Percentiles rank a stretch among this genome's conserved stretches.
Evolutionary conservation across 1,140 invertebrate genomes (phyloP).

Genomic region (Saxidomus purpurata): DNA sequence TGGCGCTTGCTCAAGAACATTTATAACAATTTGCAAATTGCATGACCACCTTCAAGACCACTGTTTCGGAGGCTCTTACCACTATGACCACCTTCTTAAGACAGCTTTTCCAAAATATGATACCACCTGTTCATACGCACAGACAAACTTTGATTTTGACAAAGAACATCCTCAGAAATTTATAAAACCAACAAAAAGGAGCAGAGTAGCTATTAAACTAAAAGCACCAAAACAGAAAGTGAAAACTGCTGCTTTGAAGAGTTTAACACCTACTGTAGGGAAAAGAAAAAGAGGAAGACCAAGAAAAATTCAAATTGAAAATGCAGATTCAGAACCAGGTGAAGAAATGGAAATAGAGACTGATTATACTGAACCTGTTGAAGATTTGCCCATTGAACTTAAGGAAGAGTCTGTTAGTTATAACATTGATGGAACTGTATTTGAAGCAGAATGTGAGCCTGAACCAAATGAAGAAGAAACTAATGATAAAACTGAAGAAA

Average conservation of each 20-base stretch:
- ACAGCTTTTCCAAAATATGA: constrained; percentile 63
- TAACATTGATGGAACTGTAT: background rate
- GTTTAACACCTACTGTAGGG: background rate
- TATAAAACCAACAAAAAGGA: background rate
- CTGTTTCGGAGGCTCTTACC: constrained; percentile 49
- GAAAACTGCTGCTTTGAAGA: background rate
- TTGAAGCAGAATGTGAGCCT: background rate
- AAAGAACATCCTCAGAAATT: background rate
- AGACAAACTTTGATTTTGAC: constrained; percentile 30
- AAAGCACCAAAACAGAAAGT: background rate
- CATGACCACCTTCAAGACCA: constrained; percentile 60
- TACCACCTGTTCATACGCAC: constrained; percentile 39
- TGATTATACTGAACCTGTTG: background rate
- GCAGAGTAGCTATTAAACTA: background rate
- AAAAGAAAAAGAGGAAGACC: constrained; percentile 54
- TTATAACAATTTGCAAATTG: constrained; percentile 45
- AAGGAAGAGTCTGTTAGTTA: background rate
- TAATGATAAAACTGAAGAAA: background rate
- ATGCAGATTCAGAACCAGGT: background rate
- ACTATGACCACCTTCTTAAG: constrained; percentile 38
- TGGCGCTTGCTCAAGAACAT: constrained; percentile 36
- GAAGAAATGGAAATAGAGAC: background rate
- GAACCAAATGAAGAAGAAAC: background rate
- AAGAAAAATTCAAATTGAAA: constrained; percentile 18
- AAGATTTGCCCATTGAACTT: background rate